Evolutionary conservation across 2,797 vertebrate genomes (phyloP).

Genomic region (Urocyon cinereoargenteus): DNA sequence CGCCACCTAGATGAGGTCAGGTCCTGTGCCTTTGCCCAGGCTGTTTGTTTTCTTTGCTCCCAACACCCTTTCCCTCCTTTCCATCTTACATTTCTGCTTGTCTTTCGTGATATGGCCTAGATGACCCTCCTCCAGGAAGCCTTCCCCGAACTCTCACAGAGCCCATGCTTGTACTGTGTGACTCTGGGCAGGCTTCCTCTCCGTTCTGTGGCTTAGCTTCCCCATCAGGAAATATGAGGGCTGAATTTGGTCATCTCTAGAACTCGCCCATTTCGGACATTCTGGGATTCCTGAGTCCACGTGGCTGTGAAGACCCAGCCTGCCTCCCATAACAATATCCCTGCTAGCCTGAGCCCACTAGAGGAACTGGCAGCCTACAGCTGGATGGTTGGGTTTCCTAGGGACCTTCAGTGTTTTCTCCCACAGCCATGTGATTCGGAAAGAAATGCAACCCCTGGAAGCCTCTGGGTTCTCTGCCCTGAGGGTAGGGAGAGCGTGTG

Average conservation of each 20-base stretch:
- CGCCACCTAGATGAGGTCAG: neutral
- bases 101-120: neutral
- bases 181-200: neutral
- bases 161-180: neutral
- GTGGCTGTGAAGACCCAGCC: neutral
- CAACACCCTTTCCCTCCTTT: neutral
- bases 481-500: neutral
- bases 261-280: neutral
- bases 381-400: neutral
- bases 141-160: neutral
- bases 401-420: neutral
- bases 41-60: neutral
- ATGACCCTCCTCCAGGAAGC: neutral
- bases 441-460: neutral
- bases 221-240: neutral
- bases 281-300: neutral
- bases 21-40: neutral
- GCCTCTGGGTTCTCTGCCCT: neutral
- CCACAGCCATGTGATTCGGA: neutral
- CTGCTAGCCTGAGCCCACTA: neutral
- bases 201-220: neutral
- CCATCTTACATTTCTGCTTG: neutral
- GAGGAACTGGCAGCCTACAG: neutral
- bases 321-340: neutral
- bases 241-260: neutral